A percentile compares a stretch with the other conserved stretches of the same genome.
Evolutionary conservation across 2,888 invertebrate genomes (phyloP).

Genomic region (Fragum fragum): DNA sequence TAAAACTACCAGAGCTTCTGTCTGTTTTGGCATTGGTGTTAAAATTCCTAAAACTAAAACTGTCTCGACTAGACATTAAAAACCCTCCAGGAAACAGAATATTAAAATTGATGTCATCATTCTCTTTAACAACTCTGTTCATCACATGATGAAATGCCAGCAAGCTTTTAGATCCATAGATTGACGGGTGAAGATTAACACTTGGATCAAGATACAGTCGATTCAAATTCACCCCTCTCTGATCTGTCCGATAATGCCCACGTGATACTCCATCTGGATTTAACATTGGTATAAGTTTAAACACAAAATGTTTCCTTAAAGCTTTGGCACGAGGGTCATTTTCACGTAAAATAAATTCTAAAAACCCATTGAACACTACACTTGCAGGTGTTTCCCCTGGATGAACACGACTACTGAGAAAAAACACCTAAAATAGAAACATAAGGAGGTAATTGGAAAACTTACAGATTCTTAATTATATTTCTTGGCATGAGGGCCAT

Average conservation of each 20-base stretch:
- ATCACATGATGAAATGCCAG: slow-evolving; percentile 87
- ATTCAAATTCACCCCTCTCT: slow-evolving; percentile 95
- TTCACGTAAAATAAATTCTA: slow-evolving; percentile 91
- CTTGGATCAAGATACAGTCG: slow-evolving; percentile 94
- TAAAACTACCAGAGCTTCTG: slow-evolving; percentile 37
- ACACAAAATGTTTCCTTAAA: slow-evolving; percentile 91
- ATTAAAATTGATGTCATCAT: slow-evolving; percentile 68
- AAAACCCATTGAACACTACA: slow-evolving; percentile 95
- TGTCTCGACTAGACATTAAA: slow-evolving; percentile 58
- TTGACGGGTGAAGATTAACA: slow-evolving; percentile 92
- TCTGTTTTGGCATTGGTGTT: slow-evolving; percentile 33
- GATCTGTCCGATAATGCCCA: slow-evolving; percentile 93
- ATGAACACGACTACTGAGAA: slow-evolving; percentile 95
- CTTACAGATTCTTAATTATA: too few species aligned
- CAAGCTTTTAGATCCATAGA: slow-evolving; percentile 94
- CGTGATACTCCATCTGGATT: slow-evolving; percentile 96
- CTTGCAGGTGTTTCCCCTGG: slow-evolving; percentile 97
- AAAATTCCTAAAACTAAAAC: slow-evolving; percentile 39
- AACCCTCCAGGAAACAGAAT: slow-evolving; percentile 76
- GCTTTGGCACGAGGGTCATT: slow-evolving; percentile 92
- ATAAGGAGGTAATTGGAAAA: neutral
- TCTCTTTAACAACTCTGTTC: slow-evolving; percentile 74
- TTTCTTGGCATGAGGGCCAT: too few species aligned
- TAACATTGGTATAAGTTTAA: slow-evolving; percentile 96
- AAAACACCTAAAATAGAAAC: slow-evolving; percentile 90